These are phyloP conservation scores for Epinephelus coioides DNA, from an alignment of 2,797 vertebrate genomes.

Conservation along the genomic window DNA sequence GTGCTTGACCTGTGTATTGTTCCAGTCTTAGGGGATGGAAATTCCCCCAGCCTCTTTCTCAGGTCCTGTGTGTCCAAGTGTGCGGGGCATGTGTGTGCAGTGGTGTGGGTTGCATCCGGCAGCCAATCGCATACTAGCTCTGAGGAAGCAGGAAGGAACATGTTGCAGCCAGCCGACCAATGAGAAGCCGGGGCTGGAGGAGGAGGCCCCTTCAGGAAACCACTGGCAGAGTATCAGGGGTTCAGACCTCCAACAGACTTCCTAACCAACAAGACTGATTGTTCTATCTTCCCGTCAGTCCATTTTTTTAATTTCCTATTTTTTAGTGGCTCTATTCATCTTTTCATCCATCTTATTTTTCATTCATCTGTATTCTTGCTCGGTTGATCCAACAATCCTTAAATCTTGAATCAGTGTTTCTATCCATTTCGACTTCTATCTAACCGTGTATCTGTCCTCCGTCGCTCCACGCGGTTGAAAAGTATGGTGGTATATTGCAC, in stretches of 20 bases:
- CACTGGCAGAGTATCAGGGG: slow-evolving; percentile 36
- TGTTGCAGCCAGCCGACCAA: slow-evolving; percentile 54
- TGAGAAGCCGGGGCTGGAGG: slow-evolving; percentile 41
- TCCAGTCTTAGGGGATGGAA: slow-evolving; percentile 55
- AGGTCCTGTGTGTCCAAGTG: slow-evolving; percentile 36
- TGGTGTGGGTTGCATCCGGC: slow-evolving; percentile 36
- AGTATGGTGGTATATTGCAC: slow-evolving; percentile 74
- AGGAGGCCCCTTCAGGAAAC: slow-evolving; percentile 68
- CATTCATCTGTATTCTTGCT: neutral
- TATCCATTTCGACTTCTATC: neutral
- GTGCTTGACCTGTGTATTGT: slow-evolving; percentile 37
- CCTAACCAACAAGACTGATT: slow-evolving; percentile 28
- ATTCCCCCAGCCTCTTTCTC: slow-evolving; percentile 52
- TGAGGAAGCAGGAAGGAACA: slow-evolving; percentile 82
- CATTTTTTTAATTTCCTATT: neutral
- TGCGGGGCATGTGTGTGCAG: slow-evolving; percentile 24
- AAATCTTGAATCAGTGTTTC: neutral
- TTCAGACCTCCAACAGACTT: slow-evolving; percentile 63
- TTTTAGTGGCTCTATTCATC: neutral
- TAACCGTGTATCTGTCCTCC: neutral
- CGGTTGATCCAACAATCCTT: neutral
- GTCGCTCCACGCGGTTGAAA: slow-evolving; percentile 28
- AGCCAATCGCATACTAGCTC: slow-evolving; percentile 55
- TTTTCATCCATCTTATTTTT: neutral
- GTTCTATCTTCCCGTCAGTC: slow-evolving; percentile 7